phyloP scores from a whole-genome alignment of 2,113 vertebrate species.

The Trematomus loennbergii region DNA sequence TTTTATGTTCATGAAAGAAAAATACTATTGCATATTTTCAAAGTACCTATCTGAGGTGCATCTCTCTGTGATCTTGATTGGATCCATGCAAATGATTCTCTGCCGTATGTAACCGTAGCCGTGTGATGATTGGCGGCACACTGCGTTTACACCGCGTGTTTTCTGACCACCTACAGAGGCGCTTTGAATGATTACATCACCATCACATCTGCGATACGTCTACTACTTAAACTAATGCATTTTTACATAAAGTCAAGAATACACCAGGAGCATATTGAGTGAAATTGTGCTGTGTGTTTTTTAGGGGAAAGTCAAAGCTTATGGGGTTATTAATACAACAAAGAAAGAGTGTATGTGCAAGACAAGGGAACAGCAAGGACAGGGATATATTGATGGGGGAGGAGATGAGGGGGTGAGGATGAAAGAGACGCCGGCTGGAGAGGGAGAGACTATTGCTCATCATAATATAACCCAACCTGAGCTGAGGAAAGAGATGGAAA shows the following conservation, averaged over 20 bases:
- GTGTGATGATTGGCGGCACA: slow-evolving; percentile 28
- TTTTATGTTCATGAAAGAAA: too few relatives aligned
- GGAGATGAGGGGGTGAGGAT: neutral
- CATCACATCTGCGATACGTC: slow-evolving; percentile 5
- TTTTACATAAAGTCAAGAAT: slow-evolving; percentile 32
- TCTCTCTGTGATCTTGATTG: slow-evolving; percentile 22
- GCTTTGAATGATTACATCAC: slow-evolving; percentile 50
- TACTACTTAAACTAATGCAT: slow-evolving; percentile 21
- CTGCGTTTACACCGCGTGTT: slow-evolving; percentile 13
- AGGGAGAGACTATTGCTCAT: slow-evolving; percentile 49
- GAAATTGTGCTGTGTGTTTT: slow-evolving; percentile 10
- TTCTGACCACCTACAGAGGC: slow-evolving; percentile 31
- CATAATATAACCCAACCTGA: slow-evolving; percentile 61
- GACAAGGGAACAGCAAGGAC: slow-evolving; percentile 15
- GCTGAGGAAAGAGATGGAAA: slow-evolving; percentile 59
- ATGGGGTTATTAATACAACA: slow-evolving; percentile 39
- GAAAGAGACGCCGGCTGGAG: slow-evolving; percentile 29
- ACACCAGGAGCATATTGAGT: neutral
- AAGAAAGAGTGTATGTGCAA: slow-evolving; percentile 15
- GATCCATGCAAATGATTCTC: slow-evolving; percentile 13
- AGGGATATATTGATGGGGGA: slow-evolving; percentile 1
- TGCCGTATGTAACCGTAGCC: slow-evolving; percentile 22
- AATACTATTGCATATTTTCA: too few relatives aligned
- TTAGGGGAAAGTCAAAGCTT: slow-evolving; percentile 20
- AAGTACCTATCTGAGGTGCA: slow-evolving; percentile 23